Conservation (phyloP, 2,113 vertebrate species). For the Phodopus roborovskii region DNA sequence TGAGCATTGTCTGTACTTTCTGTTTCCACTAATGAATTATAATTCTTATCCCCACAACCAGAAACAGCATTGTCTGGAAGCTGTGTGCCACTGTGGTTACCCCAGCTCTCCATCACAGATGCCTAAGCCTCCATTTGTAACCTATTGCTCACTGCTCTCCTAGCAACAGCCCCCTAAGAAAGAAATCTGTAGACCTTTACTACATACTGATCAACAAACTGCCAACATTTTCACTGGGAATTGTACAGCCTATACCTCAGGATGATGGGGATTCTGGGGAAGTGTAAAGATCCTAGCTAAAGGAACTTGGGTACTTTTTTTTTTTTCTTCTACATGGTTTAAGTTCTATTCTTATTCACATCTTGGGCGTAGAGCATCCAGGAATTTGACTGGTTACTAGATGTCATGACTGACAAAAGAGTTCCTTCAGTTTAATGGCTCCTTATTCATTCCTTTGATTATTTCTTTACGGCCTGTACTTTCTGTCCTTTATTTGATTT, state of each 20-base stretch:
- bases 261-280: neutral
- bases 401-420: neutral
- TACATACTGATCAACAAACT: neutral
- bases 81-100: neutral
- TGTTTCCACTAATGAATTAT: conserved; percentile 32
- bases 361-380: neutral
- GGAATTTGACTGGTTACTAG: neutral
- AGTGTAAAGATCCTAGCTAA: neutral
- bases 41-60: neutral
- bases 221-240: neutral
- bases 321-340: neutral
- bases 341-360: neutral
- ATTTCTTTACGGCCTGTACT: neutral
- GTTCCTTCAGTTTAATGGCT: neutral
- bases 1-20: neutral
- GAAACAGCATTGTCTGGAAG: neutral
- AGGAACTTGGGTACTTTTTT: neutral
- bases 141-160: neutral
- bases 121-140: conserved; percentile 1
- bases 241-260: neutral
- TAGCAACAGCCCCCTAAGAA: neutral
- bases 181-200: neutral
- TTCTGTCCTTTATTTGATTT: neutral
- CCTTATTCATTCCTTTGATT: neutral
- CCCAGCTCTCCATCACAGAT: neutral